Conservation (phyloP, 2,888 invertebrate species). For the Oligia latruncula region DNA sequence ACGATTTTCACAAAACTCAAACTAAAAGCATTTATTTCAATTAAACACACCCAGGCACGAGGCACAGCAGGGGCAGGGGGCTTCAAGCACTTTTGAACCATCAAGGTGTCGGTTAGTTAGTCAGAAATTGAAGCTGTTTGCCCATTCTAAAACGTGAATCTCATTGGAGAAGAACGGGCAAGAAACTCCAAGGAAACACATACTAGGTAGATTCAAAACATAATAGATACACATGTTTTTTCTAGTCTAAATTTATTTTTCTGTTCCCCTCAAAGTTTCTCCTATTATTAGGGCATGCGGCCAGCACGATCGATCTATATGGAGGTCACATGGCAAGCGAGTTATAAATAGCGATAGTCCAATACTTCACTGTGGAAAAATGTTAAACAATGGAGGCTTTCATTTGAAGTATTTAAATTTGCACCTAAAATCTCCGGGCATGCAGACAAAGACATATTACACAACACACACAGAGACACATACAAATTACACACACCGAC, state of each 20-base stretch:
- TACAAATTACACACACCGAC: too few species aligned
- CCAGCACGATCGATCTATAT: constrained; percentile 55
- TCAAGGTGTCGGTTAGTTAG: not conserved
- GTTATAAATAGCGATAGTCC: constrained; percentile 45
- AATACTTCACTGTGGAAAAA: constrained; percentile 26
- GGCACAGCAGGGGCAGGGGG: too few species aligned
- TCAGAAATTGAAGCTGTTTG: not conserved
- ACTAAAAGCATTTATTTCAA: not conserved
- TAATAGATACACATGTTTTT: not conserved
- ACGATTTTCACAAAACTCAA: not conserved
- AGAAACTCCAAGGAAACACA: not conserved
- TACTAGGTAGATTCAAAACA: not conserved
- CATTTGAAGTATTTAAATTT: not conserved
- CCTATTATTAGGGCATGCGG: constrained; percentile 48
- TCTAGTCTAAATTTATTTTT: constrained; percentile 17
- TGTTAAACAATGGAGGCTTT: constrained; percentile 24
- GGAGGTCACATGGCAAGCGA: constrained; percentile 53
- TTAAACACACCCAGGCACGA: not conserved
- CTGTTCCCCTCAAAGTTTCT: constrained; percentile 24
- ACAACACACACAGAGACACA: too few species aligned
- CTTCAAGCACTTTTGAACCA: not conserved
- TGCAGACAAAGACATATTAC: not conserved
- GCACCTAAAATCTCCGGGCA: not conserved
- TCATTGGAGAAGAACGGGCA: not conserved
- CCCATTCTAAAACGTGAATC: not conserved